Evolutionary conservation across 1,140 invertebrate species (phyloP), one percentile per base, ranked within the genome.

Genomic region (Leptonema lineaticorne): DNA sequence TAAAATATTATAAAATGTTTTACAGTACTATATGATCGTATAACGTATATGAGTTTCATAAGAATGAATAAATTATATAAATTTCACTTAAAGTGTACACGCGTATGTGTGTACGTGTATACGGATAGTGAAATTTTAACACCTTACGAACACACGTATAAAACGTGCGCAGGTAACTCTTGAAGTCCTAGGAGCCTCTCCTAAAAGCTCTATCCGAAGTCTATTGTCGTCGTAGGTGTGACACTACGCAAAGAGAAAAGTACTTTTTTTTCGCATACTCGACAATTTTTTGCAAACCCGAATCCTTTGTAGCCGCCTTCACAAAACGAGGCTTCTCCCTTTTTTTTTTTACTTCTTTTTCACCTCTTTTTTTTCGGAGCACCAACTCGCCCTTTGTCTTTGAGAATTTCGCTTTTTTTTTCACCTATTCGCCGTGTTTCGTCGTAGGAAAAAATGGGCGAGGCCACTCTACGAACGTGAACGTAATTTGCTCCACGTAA

Each of bases 301-400:
- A 68, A 68, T 62, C 67, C 67, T 68, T 68, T 68, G 67, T 63
- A 30, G 58, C 30, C 41, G 50, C 57, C 67, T 62, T 41, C 64
- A 29, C 9, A 22, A 20, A 41, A 30, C 41, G 26, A 20, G 22
- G 26, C 8, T 28, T 18, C 45, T 50, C 18, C 20, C 24, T 50
- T 50, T 50, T 50, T 53, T 18, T 24, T 26, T 24, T 53, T 24
- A 22, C 24, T 6, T 53, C 50, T 4, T 26, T 24, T 8, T 45
- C 16, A 7, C 14, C 3, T 45, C 14, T 45, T 4, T 50, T 50
- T 45, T 63, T 60, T 67, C 62, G 20, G 45, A 48, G 66, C 41
- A 30, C 57, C 56, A n/a, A 37, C 29, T n/a, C 65, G 50, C 57
- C 67, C 67, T 68, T 68, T 68, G 67, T 68, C 67, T 68, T 62